phyloP scores from a whole-genome alignment of 2,888 invertebrate species.

The Liopterus haemorrhoidalis region DNA sequence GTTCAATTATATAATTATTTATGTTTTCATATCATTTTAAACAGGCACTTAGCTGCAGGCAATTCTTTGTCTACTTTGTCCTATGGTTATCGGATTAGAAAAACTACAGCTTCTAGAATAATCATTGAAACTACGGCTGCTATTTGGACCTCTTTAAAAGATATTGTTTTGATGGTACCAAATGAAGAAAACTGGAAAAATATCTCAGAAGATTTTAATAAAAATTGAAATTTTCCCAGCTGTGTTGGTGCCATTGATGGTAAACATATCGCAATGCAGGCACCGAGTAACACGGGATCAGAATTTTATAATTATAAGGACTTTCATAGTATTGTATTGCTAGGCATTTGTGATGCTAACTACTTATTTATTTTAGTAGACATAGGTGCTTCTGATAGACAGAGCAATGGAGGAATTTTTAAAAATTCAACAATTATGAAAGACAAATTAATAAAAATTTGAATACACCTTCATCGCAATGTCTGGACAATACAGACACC shows the following conservation, averaged over 20 bases:
- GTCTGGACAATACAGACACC: conserved; percentile 18
- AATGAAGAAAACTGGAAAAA: conserved; percentile 9
- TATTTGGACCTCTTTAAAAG: conserved; percentile 3
- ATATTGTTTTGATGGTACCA: conserved; percentile 10
- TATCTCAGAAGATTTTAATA: conserved; percentile 5
- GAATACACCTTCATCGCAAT: not conserved
- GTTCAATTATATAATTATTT: not conserved
- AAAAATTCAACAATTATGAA: conserved; percentile 4
- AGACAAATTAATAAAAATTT: not conserved
- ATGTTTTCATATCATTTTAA: conserved; percentile 1
- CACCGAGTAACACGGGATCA: conserved; percentile 26
- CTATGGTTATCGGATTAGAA: conserved; percentile 12
- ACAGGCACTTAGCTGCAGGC: conserved; percentile 10
- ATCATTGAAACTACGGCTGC: conserved; percentile 9
- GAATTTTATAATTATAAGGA: conserved; percentile 28
- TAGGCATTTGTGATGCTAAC: conserved; percentile 28
- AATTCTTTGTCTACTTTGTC: conserved; percentile 10
- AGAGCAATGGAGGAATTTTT: conserved; percentile 9
- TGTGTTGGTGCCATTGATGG: conserved; percentile 10
- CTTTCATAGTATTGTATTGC: conserved; percentile 26
- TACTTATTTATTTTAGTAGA: conserved; percentile 27
- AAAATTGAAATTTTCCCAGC: conserved; percentile 8
- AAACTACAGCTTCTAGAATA: conserved; percentile 15
- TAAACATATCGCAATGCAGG: conserved; percentile 11
- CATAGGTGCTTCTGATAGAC: conserved; percentile 7